Base-by-base conservation (phyloP, 2,888 invertebrate genomes). In the Lasioglossum figueresi region DNA sequence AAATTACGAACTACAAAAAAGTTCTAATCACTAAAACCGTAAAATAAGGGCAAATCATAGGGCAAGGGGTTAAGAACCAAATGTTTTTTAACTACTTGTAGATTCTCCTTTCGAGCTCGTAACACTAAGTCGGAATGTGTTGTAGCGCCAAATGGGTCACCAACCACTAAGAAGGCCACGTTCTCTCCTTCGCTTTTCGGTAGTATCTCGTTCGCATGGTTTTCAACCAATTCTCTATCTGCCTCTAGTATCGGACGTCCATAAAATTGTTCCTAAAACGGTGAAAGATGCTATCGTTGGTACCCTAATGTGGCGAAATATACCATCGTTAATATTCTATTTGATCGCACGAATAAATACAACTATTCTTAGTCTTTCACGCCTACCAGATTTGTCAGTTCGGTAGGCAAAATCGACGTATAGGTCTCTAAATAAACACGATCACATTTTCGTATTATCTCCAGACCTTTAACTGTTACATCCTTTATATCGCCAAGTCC, bases 141-240 rank as follows among this genome's bases (percentile, higher is more conserved):
- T 16, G 99, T 99, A 6, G 99, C 99, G 34, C 99, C 99, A 94
- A 99, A 97, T 0, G 99, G 99, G 96, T 99, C 99, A 16, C 99
- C 99, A 77, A 99, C 99, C 37, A 99, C 99, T 70, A 98, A 95
- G 86, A 99, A 96, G 2, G 98, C 99, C 77, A 99, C 97, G 93
- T 99, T 97, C 86, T 96, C 96, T 4, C 95, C 95, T 74, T 96
- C 96, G 2, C 99, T 97, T 91, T 97, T 97, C 73, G 96, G 95
- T 79, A 99, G 95, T 92, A 99, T 98, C 84, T 97, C 97, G 95
- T 99, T 98, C 66, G 98, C 97, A 45, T 97, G 97, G 95, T 97
- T 97, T 95, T 99, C 99, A 71, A 99, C 99, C 92, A 99, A 95
- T 93, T 99, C 99, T 91, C 99, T 96, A 95, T 99, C 99, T 52